Base-by-base conservation (phyloP, 2,888 invertebrate species). In the Melinaea menophilus region DNA sequence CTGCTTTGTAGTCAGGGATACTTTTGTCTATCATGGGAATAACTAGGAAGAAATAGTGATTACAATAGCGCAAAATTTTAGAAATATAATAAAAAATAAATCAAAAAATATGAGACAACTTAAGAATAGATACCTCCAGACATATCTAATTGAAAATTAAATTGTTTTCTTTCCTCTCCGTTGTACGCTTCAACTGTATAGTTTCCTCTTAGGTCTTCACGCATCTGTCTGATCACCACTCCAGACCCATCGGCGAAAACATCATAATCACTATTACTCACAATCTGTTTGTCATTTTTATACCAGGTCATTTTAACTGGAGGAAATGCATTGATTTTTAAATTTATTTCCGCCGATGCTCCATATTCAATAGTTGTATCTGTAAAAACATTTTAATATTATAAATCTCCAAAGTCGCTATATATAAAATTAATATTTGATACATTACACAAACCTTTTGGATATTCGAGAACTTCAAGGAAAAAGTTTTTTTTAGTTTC, bases 311-410 rank as follows among this genome's bases (percentile, higher is more conserved):
- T 72, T 3, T 55, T 64, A n/a, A 73, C 76, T 4, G 77, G 72
- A 46, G 84, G 84, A 22, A 59, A 67, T 2, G 84, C 77, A 2
- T 79, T 72, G 5, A 79, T 65, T 56, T 73, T 72, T 48, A 84
- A 79, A 22, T 64, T 54, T 5, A 84, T 46, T 34, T 47, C 67
- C 2, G 65, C 75, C 31, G 70, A 63, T 13, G 71, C 67, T 2
- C 64, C 66, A 63, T 79, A 79, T 62, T 75, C 65, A 37, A 84
- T 72, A n/a, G 55, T 66, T 5, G 63, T 73, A 62, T 75, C 78
- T 79, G 64, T 59, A 75, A 73, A 48, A 9, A 56, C 9, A 11
- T 2, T 31, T 45, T 31, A 11, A 41, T 58, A 41, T 9, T 3
- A 41, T 31, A 11, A 7, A 7, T 9, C 2, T 51, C 31, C 22